Conservation (phyloP, 2,113 vertebrate species). For the Labeo rohita region DNA sequence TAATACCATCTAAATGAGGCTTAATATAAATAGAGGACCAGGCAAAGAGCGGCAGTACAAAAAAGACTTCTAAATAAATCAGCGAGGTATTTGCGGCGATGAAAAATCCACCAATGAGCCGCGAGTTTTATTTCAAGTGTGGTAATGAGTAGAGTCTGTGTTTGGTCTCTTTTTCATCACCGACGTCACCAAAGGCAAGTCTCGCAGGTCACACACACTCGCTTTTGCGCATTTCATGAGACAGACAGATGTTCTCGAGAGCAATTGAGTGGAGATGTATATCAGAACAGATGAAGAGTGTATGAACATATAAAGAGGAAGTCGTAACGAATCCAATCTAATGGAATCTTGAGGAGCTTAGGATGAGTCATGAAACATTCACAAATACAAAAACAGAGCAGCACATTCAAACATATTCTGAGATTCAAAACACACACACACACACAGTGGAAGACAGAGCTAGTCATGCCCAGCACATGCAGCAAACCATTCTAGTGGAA, state of each 20-base stretch:
- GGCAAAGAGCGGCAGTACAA: conserved; percentile 25
- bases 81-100: conserved; percentile 31
- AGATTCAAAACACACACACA: not conserved
- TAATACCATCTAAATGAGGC: conserved; percentile 29
- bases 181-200: conserved; percentile 24
- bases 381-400: conserved; percentile 44
- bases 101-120: conserved; percentile 42
- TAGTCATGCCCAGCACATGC: conserved; percentile 9
- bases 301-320: conserved; percentile 34
- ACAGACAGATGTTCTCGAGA: conserved; percentile 43
- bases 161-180: conserved; percentile 28
- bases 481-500: conserved; percentile 39
- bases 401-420: conserved; percentile 36
- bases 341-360: conserved; percentile 50
- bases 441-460: not conserved
- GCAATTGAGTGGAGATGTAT: conserved; percentile 39
- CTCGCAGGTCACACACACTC: conserved; percentile 37
- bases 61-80: conserved; percentile 40
- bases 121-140: conserved; percentile 30
- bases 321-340: conserved; percentile 44
- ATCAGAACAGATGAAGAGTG: conserved; percentile 29
- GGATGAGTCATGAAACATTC: conserved; percentile 48
- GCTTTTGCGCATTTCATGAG: conserved; percentile 30
- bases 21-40: conserved; percentile 41
- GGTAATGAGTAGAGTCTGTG: conserved; percentile 24